phyloP scores from a whole-genome alignment of 53 echinoderm and acorn worm genomes.

The Actinopyga echinites region DNA sequence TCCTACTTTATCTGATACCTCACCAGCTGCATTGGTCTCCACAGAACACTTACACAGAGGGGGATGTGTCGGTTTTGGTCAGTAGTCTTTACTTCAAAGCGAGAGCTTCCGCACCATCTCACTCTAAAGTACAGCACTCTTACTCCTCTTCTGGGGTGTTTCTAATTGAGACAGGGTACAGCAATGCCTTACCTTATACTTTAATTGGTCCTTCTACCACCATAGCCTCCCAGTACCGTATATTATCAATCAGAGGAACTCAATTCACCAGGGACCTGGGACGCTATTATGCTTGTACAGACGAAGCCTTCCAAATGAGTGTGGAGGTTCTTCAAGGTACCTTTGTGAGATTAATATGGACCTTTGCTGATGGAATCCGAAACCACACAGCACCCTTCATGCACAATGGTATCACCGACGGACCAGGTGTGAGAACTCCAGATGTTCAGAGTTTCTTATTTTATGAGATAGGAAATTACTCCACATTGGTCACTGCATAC shows the following conservation, averaged over 20 bases:
- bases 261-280: conserved; percentile 79
- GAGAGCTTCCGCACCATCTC: conserved; percentile 53
- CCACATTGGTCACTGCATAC: conserved; percentile 66
- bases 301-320: conserved; percentile 65
- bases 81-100: conserved; percentile 65
- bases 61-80: neutral
- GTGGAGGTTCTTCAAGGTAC: conserved; percentile 77
- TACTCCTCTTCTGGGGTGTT: conserved; percentile 69
- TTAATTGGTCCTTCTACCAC: conserved; percentile 45
- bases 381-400: conserved; percentile 60
- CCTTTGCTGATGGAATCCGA: conserved; percentile 54
- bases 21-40: neutral
- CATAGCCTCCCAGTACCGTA: conserved; percentile 67
- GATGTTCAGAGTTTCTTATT: conserved; percentile 69
- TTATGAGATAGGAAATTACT: conserved; percentile 75
- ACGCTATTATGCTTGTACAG: conserved; percentile 78
- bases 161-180: conserved; percentile 59
- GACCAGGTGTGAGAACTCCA: conserved; percentile 57
- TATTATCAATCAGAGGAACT: conserved; percentile 66
- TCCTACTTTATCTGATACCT: neutral
- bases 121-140: conserved; percentile 57
- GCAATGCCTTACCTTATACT: conserved; percentile 50
- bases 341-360: conserved; percentile 66
- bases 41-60: neutral
- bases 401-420: conserved; percentile 62